phyloP scores from a whole-genome alignment of 2,797 vertebrate species.

The Leptatherina wallacei region DNA sequence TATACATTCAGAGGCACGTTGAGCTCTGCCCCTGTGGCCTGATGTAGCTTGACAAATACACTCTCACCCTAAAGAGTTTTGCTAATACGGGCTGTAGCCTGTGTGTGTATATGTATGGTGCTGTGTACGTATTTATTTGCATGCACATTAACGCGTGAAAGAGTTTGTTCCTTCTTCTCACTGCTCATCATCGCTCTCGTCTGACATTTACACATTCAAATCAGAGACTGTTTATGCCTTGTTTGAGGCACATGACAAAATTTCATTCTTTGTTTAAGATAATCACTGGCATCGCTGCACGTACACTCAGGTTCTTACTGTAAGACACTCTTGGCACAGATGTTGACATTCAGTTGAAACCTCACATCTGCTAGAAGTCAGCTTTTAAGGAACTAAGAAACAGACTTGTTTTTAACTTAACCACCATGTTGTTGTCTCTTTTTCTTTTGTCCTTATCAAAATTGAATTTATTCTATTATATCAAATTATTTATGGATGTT shows the following conservation, averaged over 20 bases:
- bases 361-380: conserved; percentile 14
- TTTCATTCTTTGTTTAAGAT: conserved; percentile 42
- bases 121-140: conserved; percentile 53
- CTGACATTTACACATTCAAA: conserved; percentile 79
- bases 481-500: neutral
- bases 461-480: neutral
- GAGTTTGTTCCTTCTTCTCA: conserved; percentile 59
- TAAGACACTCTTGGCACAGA: neutral
- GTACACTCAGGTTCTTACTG: neutral
- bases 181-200: conserved; percentile 31
- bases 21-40: neutral
- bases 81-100: neutral
- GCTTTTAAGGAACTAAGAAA: conserved; percentile 52
- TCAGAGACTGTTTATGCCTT: conserved; percentile 50
- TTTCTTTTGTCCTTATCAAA: neutral
- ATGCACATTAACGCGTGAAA: conserved; percentile 43
- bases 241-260: conserved; percentile 52
- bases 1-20: neutral
- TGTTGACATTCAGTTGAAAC: conserved; percentile 13
- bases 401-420: conserved; percentile 7
- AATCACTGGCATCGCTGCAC: conserved; percentile 1
- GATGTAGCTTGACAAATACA: neutral
- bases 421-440: conserved; percentile 2
- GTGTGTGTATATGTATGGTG: neutral
- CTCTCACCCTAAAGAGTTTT: neutral